Evolutionary conservation across 2,113 vertebrate species (phyloP).

Genomic region (Malurus alboscapulatus): DNA sequence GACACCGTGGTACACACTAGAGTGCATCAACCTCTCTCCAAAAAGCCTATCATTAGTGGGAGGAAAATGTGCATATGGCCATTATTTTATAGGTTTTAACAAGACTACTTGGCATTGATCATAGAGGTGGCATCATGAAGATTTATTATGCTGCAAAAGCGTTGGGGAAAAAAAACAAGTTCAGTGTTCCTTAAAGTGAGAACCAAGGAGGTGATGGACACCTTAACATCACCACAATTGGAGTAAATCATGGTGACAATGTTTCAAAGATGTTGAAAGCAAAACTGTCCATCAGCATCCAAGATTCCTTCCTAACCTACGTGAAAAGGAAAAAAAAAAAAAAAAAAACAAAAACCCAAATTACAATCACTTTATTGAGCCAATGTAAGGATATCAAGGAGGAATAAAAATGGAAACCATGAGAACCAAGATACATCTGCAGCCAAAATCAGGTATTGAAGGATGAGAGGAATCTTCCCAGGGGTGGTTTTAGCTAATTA

Average conservation of each 20-base stretch:
- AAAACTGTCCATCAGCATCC: not conserved
- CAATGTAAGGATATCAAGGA: not conserved
- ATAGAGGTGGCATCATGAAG: not conserved
- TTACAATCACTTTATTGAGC: not conserved
- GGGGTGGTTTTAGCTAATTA: not conserved
- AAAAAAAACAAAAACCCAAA: not conserved
- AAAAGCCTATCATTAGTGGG: not conserved
- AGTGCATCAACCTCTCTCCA: not conserved
- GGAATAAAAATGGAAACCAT: not conserved
- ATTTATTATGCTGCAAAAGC: not conserved
- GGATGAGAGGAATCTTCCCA: not conserved
- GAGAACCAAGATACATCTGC: not conserved
- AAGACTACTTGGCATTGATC: not conserved
- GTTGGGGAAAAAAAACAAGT: not conserved
- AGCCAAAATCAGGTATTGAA: not conserved
- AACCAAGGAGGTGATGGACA: not conserved
- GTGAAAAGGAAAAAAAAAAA: not conserved
- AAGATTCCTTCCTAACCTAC: not conserved
- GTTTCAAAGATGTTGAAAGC: not conserved
- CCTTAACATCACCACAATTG: not conserved
- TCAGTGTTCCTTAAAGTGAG: not conserved
- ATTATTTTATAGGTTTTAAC: not conserved
- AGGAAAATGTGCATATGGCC: not conserved
- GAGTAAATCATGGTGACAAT: not conserved
- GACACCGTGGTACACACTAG: accelerated